These are phyloP conservation scores for Hesperia comma DNA, from an alignment of 2,888 invertebrate species.

Conservation along the genomic window DNA sequence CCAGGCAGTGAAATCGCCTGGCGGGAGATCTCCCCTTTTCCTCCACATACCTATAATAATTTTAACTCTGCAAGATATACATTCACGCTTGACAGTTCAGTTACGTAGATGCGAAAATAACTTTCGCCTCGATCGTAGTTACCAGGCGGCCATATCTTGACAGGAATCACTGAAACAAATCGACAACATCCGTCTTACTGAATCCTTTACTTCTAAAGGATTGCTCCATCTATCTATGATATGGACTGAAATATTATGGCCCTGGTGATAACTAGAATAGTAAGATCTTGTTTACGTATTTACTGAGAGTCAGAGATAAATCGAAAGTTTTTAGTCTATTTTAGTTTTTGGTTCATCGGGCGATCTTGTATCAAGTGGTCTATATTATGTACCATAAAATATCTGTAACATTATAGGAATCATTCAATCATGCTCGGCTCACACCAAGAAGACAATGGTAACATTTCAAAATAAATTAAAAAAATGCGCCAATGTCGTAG, in stretches of 20 bases:
- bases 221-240: constrained; percentile 32
- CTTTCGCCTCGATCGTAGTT: constrained; percentile 18
- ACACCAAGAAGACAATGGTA: no score
- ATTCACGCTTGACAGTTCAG: not conserved
- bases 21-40: no score
- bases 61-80: not conserved
- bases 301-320: not conserved
- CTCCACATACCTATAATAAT: no score
- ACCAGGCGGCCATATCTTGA: constrained; percentile 37
- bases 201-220: constrained; percentile 36
- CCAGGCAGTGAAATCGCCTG: no score
- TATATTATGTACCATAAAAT: no score
- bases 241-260: constrained; percentile 39
- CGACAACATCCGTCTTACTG: constrained; percentile 30
- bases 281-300: constrained; percentile 8
- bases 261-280: constrained; percentile 18
- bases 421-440: no score
- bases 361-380: no score
- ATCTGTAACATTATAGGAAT: no score
- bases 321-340: no score
- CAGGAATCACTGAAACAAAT: constrained; percentile 37
- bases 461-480: no score
- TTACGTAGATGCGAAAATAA: constrained; percentile 16
- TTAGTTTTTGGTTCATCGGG: no score
- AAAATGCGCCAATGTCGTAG: no score